phyloP scores from a whole-genome alignment of 2,113 vertebrate genomes.

The Manacus vitellinus region DNA sequence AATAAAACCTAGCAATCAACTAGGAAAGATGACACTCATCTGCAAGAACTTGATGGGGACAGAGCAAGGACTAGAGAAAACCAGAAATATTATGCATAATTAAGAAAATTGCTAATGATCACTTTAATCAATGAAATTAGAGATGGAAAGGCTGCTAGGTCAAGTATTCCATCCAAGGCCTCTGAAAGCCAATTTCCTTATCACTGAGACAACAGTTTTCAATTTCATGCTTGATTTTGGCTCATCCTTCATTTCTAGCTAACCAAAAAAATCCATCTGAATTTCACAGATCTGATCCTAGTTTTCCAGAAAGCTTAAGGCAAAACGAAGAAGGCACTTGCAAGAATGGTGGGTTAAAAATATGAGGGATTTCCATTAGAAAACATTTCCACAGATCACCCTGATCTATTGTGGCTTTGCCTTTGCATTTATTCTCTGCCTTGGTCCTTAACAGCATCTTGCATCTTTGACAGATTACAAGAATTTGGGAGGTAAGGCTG shows the following conservation, averaged over 20 bases:
- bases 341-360: neutral
- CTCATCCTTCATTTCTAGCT: neutral
- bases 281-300: neutral
- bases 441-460: neutral
- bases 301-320: neutral
- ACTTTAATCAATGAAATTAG: slow-evolving; percentile 17
- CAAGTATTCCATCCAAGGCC: neutral
- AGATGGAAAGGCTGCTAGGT: neutral
- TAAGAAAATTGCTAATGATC: neutral
- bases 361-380: neutral
- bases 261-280: neutral
- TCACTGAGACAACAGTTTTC: slow-evolving; percentile 15
- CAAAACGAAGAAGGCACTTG: neutral
- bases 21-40: neutral
- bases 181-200: slow-evolving; percentile 21
- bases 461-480: neutral
- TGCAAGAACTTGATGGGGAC: neutral
- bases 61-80: neutral
- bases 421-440: neutral
- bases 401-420: neutral
- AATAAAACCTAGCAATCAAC: neutral
- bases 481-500: neutral
- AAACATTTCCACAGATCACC: neutral
- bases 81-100: neutral
- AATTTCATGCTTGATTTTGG: slow-evolving; percentile 50